A percentile compares a stretch with the other conserved stretches of the same genome.
Conservation (phyloP, 2,113 vertebrate species). For the Varanus komodoensis region DNA sequence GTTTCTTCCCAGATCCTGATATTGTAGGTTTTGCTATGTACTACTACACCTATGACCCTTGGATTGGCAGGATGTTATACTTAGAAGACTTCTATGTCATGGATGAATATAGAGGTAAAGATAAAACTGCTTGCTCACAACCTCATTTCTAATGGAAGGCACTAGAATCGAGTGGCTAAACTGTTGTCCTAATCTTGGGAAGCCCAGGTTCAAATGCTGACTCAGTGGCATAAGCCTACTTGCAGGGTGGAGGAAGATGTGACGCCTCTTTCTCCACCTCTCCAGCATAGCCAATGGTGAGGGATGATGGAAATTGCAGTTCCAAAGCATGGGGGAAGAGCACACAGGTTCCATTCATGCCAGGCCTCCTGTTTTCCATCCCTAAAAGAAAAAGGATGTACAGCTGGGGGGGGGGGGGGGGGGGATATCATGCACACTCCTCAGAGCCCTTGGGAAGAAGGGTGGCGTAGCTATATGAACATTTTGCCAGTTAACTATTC, state of each 20-base stretch:
- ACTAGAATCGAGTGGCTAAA: background rate
- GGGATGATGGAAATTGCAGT: background rate
- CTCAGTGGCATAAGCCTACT: background rate
- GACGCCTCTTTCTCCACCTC: background rate
- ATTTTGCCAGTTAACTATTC: background rate
- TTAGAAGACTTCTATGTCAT: conserved; percentile 85
- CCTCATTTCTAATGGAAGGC: background rate
- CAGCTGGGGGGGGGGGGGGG: too few species aligned
- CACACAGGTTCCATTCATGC: too few species aligned
- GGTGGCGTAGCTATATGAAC: background rate
- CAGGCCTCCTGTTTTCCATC: background rate
- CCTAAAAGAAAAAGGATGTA: too few species aligned
- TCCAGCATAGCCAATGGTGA: background rate
- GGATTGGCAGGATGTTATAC: conserved; percentile 82
- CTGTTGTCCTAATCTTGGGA: too few species aligned
- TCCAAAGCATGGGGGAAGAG: background rate
- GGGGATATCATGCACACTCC: too few species aligned
- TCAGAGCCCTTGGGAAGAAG: background rate
- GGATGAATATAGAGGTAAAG: conserved; percentile 75
- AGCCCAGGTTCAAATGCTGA: background rate
- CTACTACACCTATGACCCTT: conserved; percentile 82
- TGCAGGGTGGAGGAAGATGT: background rate
- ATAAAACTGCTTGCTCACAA: background rate
- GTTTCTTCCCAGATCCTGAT: conserved; percentile 55
- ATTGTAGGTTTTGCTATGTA: conserved; percentile 81